Conservation (phyloP, 2,797 vertebrate genomes). For the Poeciliopsis infans region DNA sequence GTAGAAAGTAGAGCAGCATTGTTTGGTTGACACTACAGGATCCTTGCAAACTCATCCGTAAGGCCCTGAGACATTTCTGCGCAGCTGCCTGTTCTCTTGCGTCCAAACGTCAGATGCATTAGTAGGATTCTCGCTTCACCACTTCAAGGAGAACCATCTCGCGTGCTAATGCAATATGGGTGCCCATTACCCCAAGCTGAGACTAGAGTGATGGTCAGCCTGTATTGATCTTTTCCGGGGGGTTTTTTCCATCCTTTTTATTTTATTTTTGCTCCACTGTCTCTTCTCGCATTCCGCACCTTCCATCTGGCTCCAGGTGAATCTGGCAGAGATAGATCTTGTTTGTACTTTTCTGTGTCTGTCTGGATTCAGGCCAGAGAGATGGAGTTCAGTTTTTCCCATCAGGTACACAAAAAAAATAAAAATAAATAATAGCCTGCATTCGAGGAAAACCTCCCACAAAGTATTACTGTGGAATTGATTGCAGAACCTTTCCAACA, state of each 20-base stretch:
- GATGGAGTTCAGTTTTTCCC: conserved; percentile 57
- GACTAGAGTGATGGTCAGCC: conserved; percentile 70
- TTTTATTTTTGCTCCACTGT: conserved; percentile 15
- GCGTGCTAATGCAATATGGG: conserved; percentile 78
- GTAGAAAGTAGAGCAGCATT: conserved; percentile 13
- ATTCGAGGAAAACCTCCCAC: conserved; percentile 69
- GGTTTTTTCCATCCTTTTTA: conserved; percentile 13
- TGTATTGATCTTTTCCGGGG: conserved; percentile 70
- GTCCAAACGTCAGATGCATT: conserved; percentile 79
- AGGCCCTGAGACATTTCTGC: conserved; percentile 53
- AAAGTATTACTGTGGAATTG: conserved; percentile 67
- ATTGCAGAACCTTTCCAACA: conserved; percentile 66
- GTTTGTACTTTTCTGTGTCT: conserved; percentile 69
- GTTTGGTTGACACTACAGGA: conserved; percentile 21
- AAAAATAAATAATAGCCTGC: conserved; percentile 7
- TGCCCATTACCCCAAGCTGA: conserved; percentile 74
- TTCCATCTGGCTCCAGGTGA: conserved; percentile 67
- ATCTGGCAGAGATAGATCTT: conserved; percentile 70
- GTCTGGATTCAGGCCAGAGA: conserved; percentile 61
- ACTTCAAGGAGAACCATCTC: conserved; percentile 77
- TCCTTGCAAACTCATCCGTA: conserved; percentile 43
- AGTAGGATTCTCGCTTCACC: conserved; percentile 74
- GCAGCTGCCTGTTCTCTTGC: conserved; percentile 54
- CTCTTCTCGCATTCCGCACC: conserved; percentile 51
- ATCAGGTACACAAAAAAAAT: conserved; percentile 62